Percentiles rank a stretch among this genome's conserved stretches.
These are phyloP conservation scores for Gymnoscelis rufifasciata DNA, from an alignment of 2,888 invertebrate species.

Conservation along the genomic window DNA sequence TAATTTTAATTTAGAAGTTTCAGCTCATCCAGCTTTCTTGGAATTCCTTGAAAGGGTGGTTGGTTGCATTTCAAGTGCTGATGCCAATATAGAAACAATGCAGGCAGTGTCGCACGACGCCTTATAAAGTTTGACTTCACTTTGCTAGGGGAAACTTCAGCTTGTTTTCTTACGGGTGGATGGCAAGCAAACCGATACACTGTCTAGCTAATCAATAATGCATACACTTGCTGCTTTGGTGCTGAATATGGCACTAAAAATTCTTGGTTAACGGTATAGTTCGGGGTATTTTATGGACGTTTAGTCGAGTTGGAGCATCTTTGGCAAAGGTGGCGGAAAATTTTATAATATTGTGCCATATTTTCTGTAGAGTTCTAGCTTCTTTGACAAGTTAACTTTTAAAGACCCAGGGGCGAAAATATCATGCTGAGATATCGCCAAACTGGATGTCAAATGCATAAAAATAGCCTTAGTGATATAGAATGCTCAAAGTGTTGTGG, in stretches of 20 bases:
- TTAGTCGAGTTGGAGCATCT: neutral
- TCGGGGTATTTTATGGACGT: neutral
- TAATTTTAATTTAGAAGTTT: conserved; percentile 36
- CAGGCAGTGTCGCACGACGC: conserved; percentile 48
- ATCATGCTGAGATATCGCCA: too few relatives aligned
- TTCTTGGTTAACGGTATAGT: conserved; percentile 6
- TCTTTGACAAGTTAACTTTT: too few relatives aligned
- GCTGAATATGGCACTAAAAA: conserved; percentile 8
- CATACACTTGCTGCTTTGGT: conserved; percentile 19
- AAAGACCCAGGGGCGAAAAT: too few relatives aligned
- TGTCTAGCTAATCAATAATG: conserved; percentile 44
- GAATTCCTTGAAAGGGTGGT: conserved; percentile 24
- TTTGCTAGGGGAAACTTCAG: conserved; percentile 38
- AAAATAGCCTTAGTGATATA: too few relatives aligned
- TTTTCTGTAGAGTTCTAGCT: too few relatives aligned
- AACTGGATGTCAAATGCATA: too few relatives aligned
- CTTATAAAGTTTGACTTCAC: conserved; percentile 54
- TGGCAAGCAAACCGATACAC: conserved; percentile 34
- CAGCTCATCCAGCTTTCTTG: conserved; percentile 31
- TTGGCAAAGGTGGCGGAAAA: neutral
- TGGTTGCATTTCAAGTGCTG: conserved; percentile 52
- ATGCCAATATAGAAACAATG: conserved; percentile 65
- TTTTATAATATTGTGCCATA: neutral
- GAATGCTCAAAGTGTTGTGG: too few relatives aligned
- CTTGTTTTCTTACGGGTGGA: conserved; percentile 39